Base-by-base conservation (phyloP, 2,888 invertebrate species). In the Tinea semifulvella region DNA sequence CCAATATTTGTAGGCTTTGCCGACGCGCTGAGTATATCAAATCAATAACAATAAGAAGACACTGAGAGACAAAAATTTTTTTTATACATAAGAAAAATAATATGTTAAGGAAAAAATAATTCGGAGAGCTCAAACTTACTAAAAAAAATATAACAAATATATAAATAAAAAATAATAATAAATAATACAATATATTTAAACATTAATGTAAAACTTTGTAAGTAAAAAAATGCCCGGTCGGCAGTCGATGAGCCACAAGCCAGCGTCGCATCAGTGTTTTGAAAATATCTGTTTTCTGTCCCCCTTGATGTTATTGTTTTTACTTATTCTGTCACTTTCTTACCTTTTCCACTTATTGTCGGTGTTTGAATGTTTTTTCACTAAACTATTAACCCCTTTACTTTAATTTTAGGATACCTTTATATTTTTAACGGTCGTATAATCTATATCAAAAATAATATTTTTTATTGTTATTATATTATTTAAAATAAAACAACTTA, bases 361-460 rank as follows among this genome's bases (percentile, higher is more conserved):
- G 72, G 70, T 79, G 79, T 79, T 65, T 77, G 77, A 72, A 79
- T 79, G 79, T 79, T 77, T 68, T 7, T 76, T 77, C 79, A 79
- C 77, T 79, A 79, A 77, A 22, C 7, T 22, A 40, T 22, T 22
- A 40, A 20, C 22, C 11, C 13, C 17, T 31, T 31, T 31, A 31
- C 36, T 36, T 36, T 36, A 18, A 40, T 22, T 20, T 22, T 40
- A 40, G 40, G 40, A 13, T 40, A 27, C 40, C 14, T 47, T 20
- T 44, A 28, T 42, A 31, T 44, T 53, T 53, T 44, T 49, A 56
- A 49, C 47, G 46, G 19, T 48, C 53, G 52, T 54, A 53, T 40
- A 18, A 17, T 18, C 18, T 13, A 18, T 36, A 17, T 28, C 25
- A 7, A 7, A 7, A 22, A 28, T 28, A 11, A 28, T 8, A 22